Evolutionary conservation across 2,888 invertebrate species (phyloP).

Genomic region (Deroplatys truncata): DNA sequence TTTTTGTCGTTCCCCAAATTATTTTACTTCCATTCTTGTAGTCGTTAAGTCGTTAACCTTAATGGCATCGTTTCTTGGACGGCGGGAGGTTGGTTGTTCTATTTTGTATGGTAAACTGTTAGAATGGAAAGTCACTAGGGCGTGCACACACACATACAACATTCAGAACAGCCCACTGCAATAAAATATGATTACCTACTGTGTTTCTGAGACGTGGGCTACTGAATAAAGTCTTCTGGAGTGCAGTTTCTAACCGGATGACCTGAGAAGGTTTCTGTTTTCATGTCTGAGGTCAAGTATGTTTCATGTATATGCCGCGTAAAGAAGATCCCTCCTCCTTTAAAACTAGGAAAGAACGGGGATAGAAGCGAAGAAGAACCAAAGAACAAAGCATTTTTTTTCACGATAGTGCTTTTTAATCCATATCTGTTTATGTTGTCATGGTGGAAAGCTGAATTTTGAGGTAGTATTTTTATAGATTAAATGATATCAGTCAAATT

Average conservation of each 20-base stretch:
- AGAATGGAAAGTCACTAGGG: background rate
- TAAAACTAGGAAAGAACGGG: no score
- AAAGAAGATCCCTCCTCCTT: no score
- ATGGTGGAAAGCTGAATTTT: no score
- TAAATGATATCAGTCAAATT: no score
- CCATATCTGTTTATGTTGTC: no score
- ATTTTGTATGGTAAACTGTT: background rate
- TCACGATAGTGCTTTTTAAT: no score
- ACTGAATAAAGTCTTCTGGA: background rate
- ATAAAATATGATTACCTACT: background rate
- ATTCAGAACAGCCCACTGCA: no score
- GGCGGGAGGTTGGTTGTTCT: background rate
- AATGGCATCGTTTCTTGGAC: background rate
- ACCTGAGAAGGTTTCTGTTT: background rate
- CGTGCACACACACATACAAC: background rate
- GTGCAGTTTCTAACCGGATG: background rate
- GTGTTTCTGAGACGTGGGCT: background rate
- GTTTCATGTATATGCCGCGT: no score
- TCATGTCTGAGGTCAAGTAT: background rate
- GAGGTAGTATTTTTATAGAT: no score
- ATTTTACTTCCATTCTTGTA: background rate
- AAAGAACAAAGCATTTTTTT: no score
- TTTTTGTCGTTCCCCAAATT: background rate
- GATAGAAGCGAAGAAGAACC: no score
- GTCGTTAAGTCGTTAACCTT: constrained; percentile 11